These are phyloP conservation scores for Thaleichthys pacificus DNA, from an alignment of 2,797 vertebrate species.

Conservation along the genomic window DNA sequence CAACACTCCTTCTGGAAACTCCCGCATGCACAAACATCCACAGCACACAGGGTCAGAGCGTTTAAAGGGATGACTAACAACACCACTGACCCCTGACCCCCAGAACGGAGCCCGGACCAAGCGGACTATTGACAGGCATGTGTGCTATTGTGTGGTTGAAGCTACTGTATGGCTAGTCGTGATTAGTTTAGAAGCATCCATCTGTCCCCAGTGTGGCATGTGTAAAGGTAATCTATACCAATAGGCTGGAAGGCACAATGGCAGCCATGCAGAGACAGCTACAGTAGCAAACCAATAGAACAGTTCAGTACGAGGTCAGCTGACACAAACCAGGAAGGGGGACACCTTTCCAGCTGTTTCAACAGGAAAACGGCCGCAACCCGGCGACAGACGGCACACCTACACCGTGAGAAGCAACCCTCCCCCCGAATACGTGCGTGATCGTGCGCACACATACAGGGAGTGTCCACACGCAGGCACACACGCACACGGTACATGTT, in stretches of 20 bases:
- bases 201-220: constrained; percentile 20
- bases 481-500: constrained; percentile 43
- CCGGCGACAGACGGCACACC: too few relatives aligned
- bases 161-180: not conserved
- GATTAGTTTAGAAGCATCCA: not conserved
- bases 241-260: constrained; percentile 21
- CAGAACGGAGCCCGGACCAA: too few relatives aligned
- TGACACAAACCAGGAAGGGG: too few relatives aligned
- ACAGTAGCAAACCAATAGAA: constrained; percentile 4
- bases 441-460: too few relatives aligned
- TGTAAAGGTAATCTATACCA: constrained; percentile 21
- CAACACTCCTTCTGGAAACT: not conserved
- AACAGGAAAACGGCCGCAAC: too few relatives aligned
- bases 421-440: too few relatives aligned
- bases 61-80: too few relatives aligned
- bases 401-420: too few relatives aligned
- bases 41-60: not conserved
- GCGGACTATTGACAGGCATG: not conserved
- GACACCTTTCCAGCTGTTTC: too few relatives aligned
- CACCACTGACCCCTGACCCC: not conserved
- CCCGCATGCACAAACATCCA: too few relatives aligned
- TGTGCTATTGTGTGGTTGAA: not conserved
- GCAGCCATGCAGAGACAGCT: constrained; percentile 12
- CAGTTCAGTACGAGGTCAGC: too few relatives aligned
- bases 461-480: not conserved